These are phyloP conservation scores for Podarcis cretensis DNA, from an alignment of 2,113 vertebrate genomes.

Conservation along the genomic window DNA sequence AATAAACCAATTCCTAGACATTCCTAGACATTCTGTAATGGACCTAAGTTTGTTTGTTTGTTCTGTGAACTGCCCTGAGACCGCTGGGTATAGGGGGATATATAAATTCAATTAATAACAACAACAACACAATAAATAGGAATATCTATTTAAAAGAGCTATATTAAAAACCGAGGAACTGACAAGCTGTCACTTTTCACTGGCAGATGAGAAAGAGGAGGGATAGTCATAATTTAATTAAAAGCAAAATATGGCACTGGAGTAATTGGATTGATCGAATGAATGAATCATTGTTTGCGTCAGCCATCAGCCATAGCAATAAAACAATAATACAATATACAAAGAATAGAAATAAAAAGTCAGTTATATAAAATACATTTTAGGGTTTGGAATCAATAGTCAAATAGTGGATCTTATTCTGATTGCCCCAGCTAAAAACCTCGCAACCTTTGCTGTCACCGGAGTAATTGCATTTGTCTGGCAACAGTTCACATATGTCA, in stretches of 20 bases:
- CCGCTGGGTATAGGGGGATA: too few relatives aligned
- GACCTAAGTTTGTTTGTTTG: not conserved
- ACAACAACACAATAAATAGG: not conserved
- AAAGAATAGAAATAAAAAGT: too few relatives aligned
- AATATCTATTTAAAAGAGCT: fast-evolving
- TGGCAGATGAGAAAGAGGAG: constrained; percentile 8
- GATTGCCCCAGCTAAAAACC: too few relatives aligned
- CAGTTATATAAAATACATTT: too few relatives aligned
- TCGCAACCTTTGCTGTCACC: not conserved
- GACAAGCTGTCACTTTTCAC: constrained; percentile 26
- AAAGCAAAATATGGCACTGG: constrained; percentile 27
- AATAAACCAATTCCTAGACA: not conserved
- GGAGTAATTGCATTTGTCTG: constrained; percentile 50
- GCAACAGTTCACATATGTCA: not conserved
- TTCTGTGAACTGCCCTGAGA: too few relatives aligned
- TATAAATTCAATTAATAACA: too few relatives aligned
- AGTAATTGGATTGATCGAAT: constrained; percentile 54
- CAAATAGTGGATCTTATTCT: too few relatives aligned
- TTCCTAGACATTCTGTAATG: not conserved
- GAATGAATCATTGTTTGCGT: too few relatives aligned
- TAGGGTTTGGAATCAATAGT: too few relatives aligned
- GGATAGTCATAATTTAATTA: constrained; percentile 46
- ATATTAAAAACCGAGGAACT: not conserved
- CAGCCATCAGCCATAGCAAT: too few relatives aligned
- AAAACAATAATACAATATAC: too few relatives aligned